phyloP scores from a whole-genome alignment of 2,888 invertebrate genomes.

The Gymnoscelis rufifasciata region DNA sequence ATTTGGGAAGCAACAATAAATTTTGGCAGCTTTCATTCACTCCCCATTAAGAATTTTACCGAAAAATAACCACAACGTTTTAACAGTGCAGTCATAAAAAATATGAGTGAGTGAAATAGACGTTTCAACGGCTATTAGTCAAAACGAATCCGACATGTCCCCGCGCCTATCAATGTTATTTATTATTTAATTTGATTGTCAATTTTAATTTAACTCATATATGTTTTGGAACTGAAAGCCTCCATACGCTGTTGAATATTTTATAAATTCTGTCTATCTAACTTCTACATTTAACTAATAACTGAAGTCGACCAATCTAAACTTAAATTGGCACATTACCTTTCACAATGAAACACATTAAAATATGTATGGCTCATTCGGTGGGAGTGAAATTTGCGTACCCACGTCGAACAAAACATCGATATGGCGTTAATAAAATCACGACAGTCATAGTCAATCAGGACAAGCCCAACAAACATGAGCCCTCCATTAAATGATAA shows the following conservation, averaged over 20 bases:
- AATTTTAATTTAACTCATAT: slow-evolving; percentile 54
- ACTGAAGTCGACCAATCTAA: slow-evolving; percentile 52
- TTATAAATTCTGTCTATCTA: slow-evolving; percentile 55
- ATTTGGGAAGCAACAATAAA: slow-evolving; percentile 35
- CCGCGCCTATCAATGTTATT: slow-evolving; percentile 23
- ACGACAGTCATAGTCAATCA: slow-evolving; percentile 73
- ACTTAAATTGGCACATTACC: slow-evolving; percentile 60
- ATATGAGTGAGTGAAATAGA: not conserved
- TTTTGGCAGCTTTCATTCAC: slow-evolving; percentile 20
- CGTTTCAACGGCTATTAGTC: not conserved
- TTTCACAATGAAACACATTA: slow-evolving; percentile 55
- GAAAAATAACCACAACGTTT: slow-evolving; percentile 9
- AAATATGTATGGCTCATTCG: slow-evolving; percentile 53
- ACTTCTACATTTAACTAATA: slow-evolving; percentile 59
- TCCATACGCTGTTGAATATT: slow-evolving; percentile 54
- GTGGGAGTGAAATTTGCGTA: slow-evolving; percentile 50
- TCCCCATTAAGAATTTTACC: slow-evolving; percentile 21
- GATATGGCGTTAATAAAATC: slow-evolving; percentile 75
- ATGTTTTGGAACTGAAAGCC: slow-evolving; percentile 53
- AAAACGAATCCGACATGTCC: not conserved
- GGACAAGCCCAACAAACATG: slow-evolving; percentile 74
- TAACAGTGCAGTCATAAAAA: slow-evolving; percentile 11
- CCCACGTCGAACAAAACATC: slow-evolving; percentile 51
- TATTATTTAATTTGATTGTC: slow-evolving; percentile 50
- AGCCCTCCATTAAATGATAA: slow-evolving; percentile 79